phyloP scores from a whole-genome alignment of 2,888 invertebrate species.

The Fragum sueziense region DNA sequence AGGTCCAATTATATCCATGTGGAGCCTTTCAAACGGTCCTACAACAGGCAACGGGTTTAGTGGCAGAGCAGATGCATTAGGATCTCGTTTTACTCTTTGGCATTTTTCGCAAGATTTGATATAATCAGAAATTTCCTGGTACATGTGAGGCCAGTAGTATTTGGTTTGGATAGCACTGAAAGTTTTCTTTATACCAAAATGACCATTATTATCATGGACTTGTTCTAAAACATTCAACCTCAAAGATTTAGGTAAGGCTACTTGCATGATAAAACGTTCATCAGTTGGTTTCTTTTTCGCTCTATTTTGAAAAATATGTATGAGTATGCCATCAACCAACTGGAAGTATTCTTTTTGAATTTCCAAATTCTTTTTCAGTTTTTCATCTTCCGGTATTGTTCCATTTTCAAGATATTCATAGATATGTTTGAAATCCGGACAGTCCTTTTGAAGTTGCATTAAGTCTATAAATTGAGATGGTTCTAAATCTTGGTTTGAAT shows the following conservation, averaged over 20 bases:
- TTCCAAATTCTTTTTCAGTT: neutral
- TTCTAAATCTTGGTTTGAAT: neutral
- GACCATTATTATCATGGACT: conserved; percentile 27
- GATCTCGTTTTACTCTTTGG: conserved; percentile 46
- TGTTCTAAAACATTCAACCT: conserved; percentile 14
- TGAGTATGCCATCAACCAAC: conserved; percentile 20
- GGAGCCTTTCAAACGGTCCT: conserved; percentile 37
- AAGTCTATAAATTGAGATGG: conserved; percentile 6
- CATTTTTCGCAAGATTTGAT: conserved; percentile 57
- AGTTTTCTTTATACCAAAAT: conserved; percentile 31
- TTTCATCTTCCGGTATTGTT: conserved; percentile 18
- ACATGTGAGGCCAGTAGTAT: conserved; percentile 57
- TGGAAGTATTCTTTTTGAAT: conserved; percentile 21
- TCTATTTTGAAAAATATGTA: conserved; percentile 22
- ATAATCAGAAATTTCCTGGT: conserved; percentile 39
- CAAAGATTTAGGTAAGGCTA: conserved; percentile 25
- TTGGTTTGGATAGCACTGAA: conserved; percentile 22
- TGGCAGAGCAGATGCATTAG: conserved; percentile 28
- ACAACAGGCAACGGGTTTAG: conserved; percentile 50
- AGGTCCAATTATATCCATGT: conserved; percentile 53
- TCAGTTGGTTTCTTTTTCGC: conserved; percentile 25
- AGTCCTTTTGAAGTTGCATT: conserved; percentile 20
- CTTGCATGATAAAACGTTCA: conserved; percentile 20
- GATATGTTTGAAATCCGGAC: conserved; percentile 26
- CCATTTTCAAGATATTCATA: conserved; percentile 22